Evolutionary conservation across 2,113 vertebrate species (phyloP).

Genomic region (human (Homo sapiens)): GRCh38 chr3:107503501-107504000

Average conservation of each 20-base stretch:
- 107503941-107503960: neutral
- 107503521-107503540: neutral
- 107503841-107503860: neutral
- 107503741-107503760: neutral
- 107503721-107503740: neutral
- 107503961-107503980: neutral
- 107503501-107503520: neutral
- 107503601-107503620: neutral
- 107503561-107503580: neutral
- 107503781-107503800: neutral
- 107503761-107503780: neutral
- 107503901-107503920: neutral
- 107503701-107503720: neutral
- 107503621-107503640: neutral
- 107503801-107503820: neutral
- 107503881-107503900: neutral
- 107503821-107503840: neutral
- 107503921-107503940: neutral
- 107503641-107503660: slow-evolving; percentile 1
- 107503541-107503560: neutral
- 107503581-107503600: neutral
- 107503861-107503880: neutral
- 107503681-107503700: neutral
- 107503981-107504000: neutral
- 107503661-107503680: slow-evolving; percentile 33